phyloP scores from a whole-genome alignment of 2,113 vertebrate genomes.

The Perognathus longimembris region DNA sequence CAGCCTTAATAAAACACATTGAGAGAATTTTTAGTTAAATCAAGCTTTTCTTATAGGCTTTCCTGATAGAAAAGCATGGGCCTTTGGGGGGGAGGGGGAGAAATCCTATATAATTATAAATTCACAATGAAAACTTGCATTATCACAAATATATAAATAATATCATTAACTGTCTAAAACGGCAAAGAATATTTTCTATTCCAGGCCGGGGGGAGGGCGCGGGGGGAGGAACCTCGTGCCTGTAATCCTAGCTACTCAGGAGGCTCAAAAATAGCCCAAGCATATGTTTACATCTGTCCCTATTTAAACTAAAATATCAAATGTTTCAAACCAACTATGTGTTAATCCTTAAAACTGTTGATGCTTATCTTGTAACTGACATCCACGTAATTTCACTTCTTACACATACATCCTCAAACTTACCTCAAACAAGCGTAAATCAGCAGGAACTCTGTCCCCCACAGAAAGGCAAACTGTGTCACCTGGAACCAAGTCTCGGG shows the following conservation, averaged over 20 bases:
- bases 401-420: neutral
- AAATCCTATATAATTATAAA: neutral
- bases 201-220: too few relatives aligned
- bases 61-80: neutral
- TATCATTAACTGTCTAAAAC: neutral
- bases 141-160: neutral
- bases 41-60: neutral
- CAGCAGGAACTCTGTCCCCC: constrained; percentile 97
- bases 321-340: neutral
- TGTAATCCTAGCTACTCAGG: too few relatives aligned
- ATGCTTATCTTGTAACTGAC: neutral
- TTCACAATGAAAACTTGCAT: constrained; percentile 1
- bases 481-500: constrained; percentile 96
- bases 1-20: neutral
- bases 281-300: neutral
- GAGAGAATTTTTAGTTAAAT: neutral
- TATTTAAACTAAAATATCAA: constrained; percentile 27
- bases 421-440: constrained; percentile 97
- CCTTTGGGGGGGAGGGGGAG: neutral
- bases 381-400: neutral
- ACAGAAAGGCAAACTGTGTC: constrained; percentile 97
- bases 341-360: constrained; percentile 10
- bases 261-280: too few relatives aligned
- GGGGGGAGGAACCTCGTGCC: too few relatives aligned
- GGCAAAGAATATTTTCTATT: neutral